phyloP scores from a whole-genome alignment of 2,113 vertebrate species.

The Spilogale gracilis region DNA sequence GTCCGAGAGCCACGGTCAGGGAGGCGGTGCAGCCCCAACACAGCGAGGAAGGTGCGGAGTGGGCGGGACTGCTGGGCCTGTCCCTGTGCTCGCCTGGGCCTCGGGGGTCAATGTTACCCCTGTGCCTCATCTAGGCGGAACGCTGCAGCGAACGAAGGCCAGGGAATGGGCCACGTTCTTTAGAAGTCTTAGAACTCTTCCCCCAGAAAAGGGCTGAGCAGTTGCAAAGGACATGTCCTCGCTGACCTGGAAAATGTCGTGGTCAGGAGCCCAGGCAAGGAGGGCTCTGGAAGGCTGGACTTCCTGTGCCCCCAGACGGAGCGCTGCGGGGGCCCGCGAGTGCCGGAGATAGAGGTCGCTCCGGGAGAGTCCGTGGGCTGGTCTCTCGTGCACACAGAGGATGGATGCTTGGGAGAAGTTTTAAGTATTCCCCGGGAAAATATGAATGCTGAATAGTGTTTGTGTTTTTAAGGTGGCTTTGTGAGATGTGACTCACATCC shows the following conservation, averaged over 20 bases:
- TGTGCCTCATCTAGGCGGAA: fast-evolving
- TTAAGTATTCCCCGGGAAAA: neutral
- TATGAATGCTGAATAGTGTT: fast-evolving
- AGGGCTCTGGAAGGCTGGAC: fast-evolving
- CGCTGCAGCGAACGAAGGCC: neutral
- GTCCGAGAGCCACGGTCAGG: fast-evolving
- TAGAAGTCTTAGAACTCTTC: too few relatives aligned
- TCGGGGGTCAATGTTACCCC: fast-evolving
- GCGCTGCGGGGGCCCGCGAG: fast-evolving
- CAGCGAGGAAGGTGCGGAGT: fast-evolving
- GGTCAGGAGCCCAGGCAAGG: fast-evolving
- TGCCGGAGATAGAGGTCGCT: fast-evolving
- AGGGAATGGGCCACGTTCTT: fast-evolving
- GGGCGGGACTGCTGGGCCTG: fast-evolving
- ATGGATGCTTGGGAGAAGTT: neutral
- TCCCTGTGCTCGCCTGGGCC: fast-evolving
- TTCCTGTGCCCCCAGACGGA: fast-evolving
- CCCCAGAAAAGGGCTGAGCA: fast-evolving
- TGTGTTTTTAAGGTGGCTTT: neutral
- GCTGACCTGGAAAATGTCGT: fast-evolving
- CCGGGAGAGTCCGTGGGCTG: fast-evolving
- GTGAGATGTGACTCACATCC: fast-evolving
- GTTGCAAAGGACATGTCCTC: fast-evolving
- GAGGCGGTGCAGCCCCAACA: fast-evolving
- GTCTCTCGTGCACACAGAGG: neutral